Evolutionary conservation across 2,888 invertebrate species (phyloP), one percentile per base, ranked within the genome.

Genomic region (Phyllotreta striolata): DNA sequence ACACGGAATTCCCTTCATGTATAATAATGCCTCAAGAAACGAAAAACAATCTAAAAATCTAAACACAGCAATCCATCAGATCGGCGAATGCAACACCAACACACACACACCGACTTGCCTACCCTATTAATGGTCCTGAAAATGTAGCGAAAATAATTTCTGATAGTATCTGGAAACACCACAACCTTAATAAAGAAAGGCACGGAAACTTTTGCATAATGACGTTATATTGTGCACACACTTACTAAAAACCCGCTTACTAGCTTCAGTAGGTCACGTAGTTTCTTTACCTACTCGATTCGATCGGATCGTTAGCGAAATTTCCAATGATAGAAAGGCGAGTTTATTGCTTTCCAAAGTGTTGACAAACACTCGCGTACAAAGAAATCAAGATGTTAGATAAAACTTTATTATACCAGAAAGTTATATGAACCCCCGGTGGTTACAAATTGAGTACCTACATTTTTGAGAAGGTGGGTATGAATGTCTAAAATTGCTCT

Each of bases 181-280:
- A 51, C 51, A 51, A 34, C 34, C 51, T 51, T 51, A 51, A 51
- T 51, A 51, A 51, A 34, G n/a, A n/a, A 12, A 51, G 34, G 51
- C 51, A 51, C 51, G 51, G 12, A 51, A 14, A 51, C 51, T 51
- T 51, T 51, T 51, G 51, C 51, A 51, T 51, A 51, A 51, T 51
- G 9, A 12, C 51, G 24, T 24, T 24, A 51, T 51, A 51, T 51
- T 51, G 4, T 51, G 51, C 51, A 37, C 24, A 24, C 24, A 51
- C 34, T 24, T 51, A 35, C 51, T 9, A 51, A 12, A 44, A 44
- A 44, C 44, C 10, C n/a, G n/a, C 10, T 24, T 24, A 24, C 24
- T 24, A 24, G 34, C 51, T 51, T 13, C 35, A n/a, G 14, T n/a
- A 51, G 51, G 51, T 51, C 51, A 51, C 51, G 51, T 35, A 34